A percentile compares a stretch with the other conserved stretches of the same genome.
Evolutionary conservation across 1,140 invertebrate genomes (phyloP).

Genomic region (Macrostomum lignano): DNA sequence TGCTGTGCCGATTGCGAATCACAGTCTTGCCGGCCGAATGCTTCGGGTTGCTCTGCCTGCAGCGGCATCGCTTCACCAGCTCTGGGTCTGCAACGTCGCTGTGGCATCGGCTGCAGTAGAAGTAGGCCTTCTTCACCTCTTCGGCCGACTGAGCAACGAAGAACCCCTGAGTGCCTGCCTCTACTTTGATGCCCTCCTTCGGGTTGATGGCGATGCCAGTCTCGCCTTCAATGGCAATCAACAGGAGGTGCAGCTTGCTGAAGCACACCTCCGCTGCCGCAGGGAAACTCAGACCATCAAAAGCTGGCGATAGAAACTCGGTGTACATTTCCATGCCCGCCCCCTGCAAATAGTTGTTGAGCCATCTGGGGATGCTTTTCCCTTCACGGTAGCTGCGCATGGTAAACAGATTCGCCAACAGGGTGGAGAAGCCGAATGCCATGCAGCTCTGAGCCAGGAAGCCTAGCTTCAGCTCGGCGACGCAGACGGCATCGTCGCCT

Average conservation of each 20-base stretch:
- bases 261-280: conserved; percentile 74
- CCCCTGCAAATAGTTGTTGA: conserved; percentile 94
- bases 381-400: no score
- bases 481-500: no score
- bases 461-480: no score
- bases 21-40: no score
- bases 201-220: conserved; percentile 4
- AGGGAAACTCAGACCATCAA: conserved; percentile 89
- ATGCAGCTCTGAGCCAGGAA: no score
- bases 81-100: neutral
- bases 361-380: conserved; percentile 45
- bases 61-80: neutral
- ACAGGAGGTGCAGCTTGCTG: conserved; percentile 35
- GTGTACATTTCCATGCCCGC: conserved; percentile 99
- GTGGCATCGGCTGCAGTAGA: conserved; percentile 7
- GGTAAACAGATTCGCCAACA: no score
- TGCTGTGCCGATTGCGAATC: no score
- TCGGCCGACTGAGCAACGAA: conserved; percentile 8
- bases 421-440: no score
- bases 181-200: conserved; percentile 1
- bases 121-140: conserved; percentile 7
- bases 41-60: conserved; percentile 90
- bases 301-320: conserved; percentile 80
- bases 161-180: conserved; percentile 31
- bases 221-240: conserved; percentile 7